Percentiles rank a stretch among this genome's conserved stretches.
phyloP scores from a whole-genome alignment of 1,140 invertebrate species.

The Neuroterus valhalla region DNA sequence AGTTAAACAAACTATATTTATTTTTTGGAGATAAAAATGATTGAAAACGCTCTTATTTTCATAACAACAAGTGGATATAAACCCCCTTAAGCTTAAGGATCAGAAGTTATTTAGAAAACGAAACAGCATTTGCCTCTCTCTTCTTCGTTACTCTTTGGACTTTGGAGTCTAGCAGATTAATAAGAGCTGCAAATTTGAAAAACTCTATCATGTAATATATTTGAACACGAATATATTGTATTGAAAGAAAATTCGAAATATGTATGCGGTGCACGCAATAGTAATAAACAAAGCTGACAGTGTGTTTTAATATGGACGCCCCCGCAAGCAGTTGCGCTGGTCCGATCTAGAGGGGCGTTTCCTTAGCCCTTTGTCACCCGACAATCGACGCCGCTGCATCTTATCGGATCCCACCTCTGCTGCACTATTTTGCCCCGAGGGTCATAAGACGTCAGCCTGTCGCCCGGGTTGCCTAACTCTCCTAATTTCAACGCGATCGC shows the following conservation, averaged over 20 bases:
- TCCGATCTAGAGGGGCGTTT: constrained; percentile 65
- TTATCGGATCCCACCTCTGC: constrained; percentile 56
- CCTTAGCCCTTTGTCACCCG: constrained; percentile 69
- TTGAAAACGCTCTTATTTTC: too few relatives aligned
- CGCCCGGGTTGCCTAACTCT: constrained; percentile 35
- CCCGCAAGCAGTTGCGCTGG: constrained; percentile 63
- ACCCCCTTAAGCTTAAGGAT: too few relatives aligned
- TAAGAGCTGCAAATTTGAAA: too few relatives aligned
- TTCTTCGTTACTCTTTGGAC: too few relatives aligned
- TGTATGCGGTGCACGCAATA: constrained; percentile 22
- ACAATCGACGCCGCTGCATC: constrained; percentile 64
- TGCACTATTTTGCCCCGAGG: not conserved
- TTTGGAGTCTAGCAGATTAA: too few relatives aligned
- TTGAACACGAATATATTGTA: not conserved
- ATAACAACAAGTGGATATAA: too few relatives aligned
- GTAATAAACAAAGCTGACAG: constrained; percentile 29
- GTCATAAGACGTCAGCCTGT: constrained; percentile 14
- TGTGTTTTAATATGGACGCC: constrained; percentile 69
- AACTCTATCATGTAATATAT: not conserved
- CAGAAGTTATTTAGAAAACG: too few relatives aligned
- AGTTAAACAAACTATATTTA: too few relatives aligned
- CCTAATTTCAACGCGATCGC: constrained; percentile 28
- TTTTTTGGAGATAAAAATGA: too few relatives aligned
- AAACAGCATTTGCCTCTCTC: too few relatives aligned
- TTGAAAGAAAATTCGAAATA: constrained; percentile 24